Evolutionary conservation across 2,797 vertebrate species (phyloP), one percentile per base, ranked within the genome.

Genomic region (Silurus lanzhouensis): DNA sequence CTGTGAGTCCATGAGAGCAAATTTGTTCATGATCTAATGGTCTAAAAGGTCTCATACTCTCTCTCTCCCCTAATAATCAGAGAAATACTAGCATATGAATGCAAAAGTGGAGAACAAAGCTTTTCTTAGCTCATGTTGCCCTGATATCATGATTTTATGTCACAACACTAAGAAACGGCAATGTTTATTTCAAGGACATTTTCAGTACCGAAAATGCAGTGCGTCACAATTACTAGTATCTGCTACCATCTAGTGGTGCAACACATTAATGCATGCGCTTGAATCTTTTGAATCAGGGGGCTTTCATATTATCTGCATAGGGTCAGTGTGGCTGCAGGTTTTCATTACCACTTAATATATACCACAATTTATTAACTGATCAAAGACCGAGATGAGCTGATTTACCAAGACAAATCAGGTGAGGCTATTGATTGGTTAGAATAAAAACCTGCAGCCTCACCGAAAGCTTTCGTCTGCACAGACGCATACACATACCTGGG

Each of bases 401-500:
- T 76, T 20, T 57, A 76, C 19, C 25, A 76, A 76, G 25, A 58
- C 15, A 14, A 58, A 57, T 19, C n/a, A 4, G 44, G 20, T 14
- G 52, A 27, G 55, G 55, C 17, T 60, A 9, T 19, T 31, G 55
- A 77, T 20, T 10, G 74, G 15, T 22, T 20, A 3, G 14, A 27
- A 57, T 27, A 15, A 57, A 57, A 75, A 22, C 25, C 52, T 52
- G 48, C 98, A 25, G 6, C 7, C n/a, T 2, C 63, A 25, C 3
- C 38, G 4, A 38, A 38, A 38, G 38, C 38, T 38, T 38, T 38
- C 38, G 38, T 38, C 38, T 38, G 38, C 63, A 64, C 22, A 25
- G 10, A 25, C 8, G 1, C 6, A 78, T 64, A 68, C 64, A 89
- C 83, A 72, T 88, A 99, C 98, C 97, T 95, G 87, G 98, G 98